Base-by-base conservation (phyloP, 2,797 vertebrate species). In the Urosaurus nigricauda region DNA sequence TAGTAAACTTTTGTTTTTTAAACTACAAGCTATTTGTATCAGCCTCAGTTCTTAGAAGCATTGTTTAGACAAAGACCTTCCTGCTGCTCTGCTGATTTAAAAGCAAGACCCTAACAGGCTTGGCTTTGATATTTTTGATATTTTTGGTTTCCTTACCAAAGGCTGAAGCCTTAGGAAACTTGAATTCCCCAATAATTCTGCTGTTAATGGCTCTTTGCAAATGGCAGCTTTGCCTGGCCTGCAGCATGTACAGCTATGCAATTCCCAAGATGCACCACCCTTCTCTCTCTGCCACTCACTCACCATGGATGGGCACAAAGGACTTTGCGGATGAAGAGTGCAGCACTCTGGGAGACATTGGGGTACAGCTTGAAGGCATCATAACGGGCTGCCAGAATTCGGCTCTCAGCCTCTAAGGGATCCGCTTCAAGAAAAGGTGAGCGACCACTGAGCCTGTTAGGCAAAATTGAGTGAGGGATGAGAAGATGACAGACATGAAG, bases 291-390 rank as follows among this genome's bases (percentile, higher is more conserved):
- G 37, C 68, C 26, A 3, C 26, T 43, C 79, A 97, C 98, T 98
- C 95, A 99, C 99, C 98, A 99, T 91, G 99, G 98, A 92, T 98
- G 98, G 93, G 98, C 98, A 80, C 98, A 98, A 81, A 99, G 98
- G 94, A 98, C 98, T 96, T 99, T 99, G 92, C 99, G 98, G 88
- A 99, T 97, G 96, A 99, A 99, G 94, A 99, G 97, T 89, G 98
- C 98, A 95, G 98, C 98, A 92, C 98, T 98, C 98, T 99, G 99
- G 24, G 99, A 99, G 94, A 98, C 98, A 0, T 99, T 99, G 96
- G 99, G 98, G 96, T 99, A 99, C 78, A 99, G 96, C 96, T 98
- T 99, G 94, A 98, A 98, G 94, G 98, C 97, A 96, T 99, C 99
- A 93, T 98, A 99, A 95, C 98, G 98, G 16, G 98, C 98, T 32